Base-by-base conservation (phyloP, 2,888 invertebrate genomes). In the Drosophila multiciliata region DNA sequence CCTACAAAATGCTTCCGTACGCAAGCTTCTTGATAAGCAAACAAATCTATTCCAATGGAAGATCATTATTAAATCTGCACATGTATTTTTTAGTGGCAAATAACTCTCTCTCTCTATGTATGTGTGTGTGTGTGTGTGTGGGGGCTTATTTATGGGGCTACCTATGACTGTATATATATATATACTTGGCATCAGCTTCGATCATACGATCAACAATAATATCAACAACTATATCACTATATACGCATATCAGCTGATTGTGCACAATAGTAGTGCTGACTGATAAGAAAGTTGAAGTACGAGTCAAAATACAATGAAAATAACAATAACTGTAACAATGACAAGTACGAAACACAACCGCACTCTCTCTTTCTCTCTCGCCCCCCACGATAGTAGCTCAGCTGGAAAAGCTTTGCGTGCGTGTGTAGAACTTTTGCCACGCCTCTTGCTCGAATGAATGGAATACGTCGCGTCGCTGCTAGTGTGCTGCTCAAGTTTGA, bases 121-220 rank as follows among this genome's bases (percentile, higher is more conserved):
- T 23, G 23, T n/a, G 11, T 40, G 40, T 40, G 3, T 40, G 17
- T 26, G 5, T 35, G 5, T 35, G 29, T 54, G 12, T 68, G 29
- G 35, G 42, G 53, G 26, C 23, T 23, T 35, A 26, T 58, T 54
- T 57, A 33, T 60, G 55, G 64, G 62, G 65, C 45, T 66, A 64
- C 62, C 53, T 77, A 70, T 29, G 55, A n/a, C 38, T 23, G 12
- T 26, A n/a, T 23, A 45, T 23, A 66, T 12, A 17, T 48, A 12
- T 45, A 32, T 54, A 26, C 36, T 23, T 63, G 48, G 35, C 58
- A 65, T 63, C 60, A 67, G 63, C 58, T 59, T 67, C 83, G 73
- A 82, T 80, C 80, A 82, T 67, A 70, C 80, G 73, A 82, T 81
- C 74, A 42, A 45, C 26, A 38, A 38, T 32, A 32, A 42, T 38